Conservation (phyloP, 2,113 vertebrate species). For the Mustelus asterias region DNA sequence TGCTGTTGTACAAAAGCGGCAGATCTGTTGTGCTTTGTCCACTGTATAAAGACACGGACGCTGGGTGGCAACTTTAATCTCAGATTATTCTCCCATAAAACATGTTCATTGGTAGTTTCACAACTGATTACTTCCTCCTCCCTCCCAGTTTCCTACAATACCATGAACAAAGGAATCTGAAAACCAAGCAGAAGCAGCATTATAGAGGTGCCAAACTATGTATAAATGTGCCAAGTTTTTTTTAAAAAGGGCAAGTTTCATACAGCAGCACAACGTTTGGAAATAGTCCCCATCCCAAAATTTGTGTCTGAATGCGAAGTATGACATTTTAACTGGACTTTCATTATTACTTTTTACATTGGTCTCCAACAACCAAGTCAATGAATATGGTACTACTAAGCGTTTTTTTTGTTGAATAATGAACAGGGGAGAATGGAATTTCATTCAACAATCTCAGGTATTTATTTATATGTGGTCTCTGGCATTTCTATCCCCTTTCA, state of each 20-base stretch:
- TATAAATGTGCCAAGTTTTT: background rate
- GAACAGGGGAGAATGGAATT: background rate
- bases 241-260: background rate
- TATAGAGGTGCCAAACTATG: background rate
- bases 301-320: background rate
- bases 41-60: constrained; percentile 7
- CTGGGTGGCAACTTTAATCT: background rate
- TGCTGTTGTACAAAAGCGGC: background rate
- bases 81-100: constrained; percentile 2
- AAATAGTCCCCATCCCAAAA: background rate
- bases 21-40: constrained; percentile 23
- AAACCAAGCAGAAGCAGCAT: background rate
- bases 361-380: background rate
- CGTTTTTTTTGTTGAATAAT: background rate
- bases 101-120: background rate
- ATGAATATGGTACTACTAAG: background rate
- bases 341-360: background rate
- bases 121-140: background rate
- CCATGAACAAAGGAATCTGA: background rate
- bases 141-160: background rate
- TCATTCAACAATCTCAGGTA: background rate
- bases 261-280: background rate
- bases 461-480: background rate
- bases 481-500: no score
- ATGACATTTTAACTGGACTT: background rate